Base-by-base conservation (phyloP, 2,797 vertebrate species). In the Spheniscus humboldti region DNA sequence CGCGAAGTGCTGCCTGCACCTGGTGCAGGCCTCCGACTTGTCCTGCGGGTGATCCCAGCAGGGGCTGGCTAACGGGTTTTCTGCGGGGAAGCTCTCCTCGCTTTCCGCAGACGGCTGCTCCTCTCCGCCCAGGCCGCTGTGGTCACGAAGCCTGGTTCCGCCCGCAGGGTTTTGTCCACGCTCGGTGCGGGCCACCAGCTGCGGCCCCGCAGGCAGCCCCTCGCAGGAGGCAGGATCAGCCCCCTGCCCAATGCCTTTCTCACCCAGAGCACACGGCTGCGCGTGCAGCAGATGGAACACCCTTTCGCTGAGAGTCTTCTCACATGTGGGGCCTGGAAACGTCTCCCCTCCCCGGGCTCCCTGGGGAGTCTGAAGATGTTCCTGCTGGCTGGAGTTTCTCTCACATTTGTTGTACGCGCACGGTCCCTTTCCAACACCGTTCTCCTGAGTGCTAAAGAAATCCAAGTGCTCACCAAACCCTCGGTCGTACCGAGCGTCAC, bases 61-160 rank as follows among this genome's bases (percentile, higher is more conserved):
- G 27, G 98, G 98, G 79, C 98, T 97, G 4, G 92, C 48, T 6
- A 98, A 80, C 6, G 98, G 98, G 15, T 98, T 98, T 18, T 98
- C 98, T 25, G 96, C 95, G 0, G 98, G 31, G 37, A 97, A 91
- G 92, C 73, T 97, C 88, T 97, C 97, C 30, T 96, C 87, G 5
- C 94, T 94, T 22, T 88, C 97, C 17, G 37, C 22, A 5, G 47
- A 5, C 0, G 48, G 79, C n/a, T 59, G 94, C 9, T 97, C 98
- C 6, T 87, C 90, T 3, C 39, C 0, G 1, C 78, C 56, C 18
- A 86, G 41, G 19, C 93, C 68, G 2, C 82, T 37, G 47, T 39
- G 95, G 5, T 72, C 88, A 9, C 39, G 48, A 24, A 90, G 95
- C 30, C 98, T 96, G 24, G 17, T 43, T 5, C 55, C 27, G 2